Conservation (phyloP, 2,113 vertebrate genomes). For the Tetrax tetrax region DNA sequence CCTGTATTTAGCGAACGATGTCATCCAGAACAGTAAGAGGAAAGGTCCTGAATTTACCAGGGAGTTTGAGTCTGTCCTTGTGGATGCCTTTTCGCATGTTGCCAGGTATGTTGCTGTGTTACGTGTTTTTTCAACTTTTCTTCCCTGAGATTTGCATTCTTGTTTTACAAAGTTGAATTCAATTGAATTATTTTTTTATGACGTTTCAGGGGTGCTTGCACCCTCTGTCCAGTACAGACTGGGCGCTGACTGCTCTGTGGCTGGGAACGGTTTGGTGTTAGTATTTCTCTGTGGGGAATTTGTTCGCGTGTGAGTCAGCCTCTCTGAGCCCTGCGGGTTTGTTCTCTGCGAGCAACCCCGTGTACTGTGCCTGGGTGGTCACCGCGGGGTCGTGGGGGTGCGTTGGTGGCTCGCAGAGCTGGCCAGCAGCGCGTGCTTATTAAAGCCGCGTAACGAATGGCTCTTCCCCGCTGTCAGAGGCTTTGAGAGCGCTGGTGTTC, state of each 20-base stretch:
- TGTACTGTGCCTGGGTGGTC: not conserved
- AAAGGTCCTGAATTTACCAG: conserved; percentile 97
- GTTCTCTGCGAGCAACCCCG: accelerated
- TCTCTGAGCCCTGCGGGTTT: not conserved
- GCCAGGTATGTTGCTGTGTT: conserved; percentile 83
- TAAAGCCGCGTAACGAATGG: not conserved
- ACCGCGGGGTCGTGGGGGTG: not conserved
- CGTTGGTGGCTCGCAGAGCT: not conserved
- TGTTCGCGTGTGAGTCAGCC: not conserved
- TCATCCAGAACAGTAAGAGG: conserved; percentile 99
- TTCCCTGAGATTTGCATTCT: not conserved
- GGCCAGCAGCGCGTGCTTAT: not conserved
- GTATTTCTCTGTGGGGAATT: not conserved
- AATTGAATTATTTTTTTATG: not conserved
- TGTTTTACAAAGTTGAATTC: not conserved
- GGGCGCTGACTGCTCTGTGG: not conserved
- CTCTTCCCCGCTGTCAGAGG: not conserved
- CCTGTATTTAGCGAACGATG: conserved; percentile 96
- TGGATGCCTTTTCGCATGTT: conserved; percentile 97
- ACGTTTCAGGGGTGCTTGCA: accelerated
- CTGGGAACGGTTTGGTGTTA: accelerated
- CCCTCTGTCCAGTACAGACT: not conserved
- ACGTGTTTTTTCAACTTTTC: not conserved
- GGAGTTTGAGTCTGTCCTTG: conserved; percentile 94
- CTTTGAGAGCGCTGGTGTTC: not conserved